A percentile compares a stretch with the other conserved stretches of the same genome.
phyloP scores from a whole-genome alignment of 2,888 invertebrate genomes.

The Protodeltote pygarga region DNA sequence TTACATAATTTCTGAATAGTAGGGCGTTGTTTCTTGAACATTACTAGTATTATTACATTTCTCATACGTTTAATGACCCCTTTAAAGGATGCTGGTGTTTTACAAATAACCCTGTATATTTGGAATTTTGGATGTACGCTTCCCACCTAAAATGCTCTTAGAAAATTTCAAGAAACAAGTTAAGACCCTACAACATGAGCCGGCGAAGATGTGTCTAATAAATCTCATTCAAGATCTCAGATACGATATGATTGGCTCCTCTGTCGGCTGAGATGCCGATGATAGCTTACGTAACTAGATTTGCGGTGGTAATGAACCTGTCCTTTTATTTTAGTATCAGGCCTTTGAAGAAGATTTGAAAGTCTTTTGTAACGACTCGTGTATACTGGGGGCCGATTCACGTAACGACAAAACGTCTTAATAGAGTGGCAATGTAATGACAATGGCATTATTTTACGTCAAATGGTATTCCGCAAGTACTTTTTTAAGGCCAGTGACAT shows the following conservation, averaged over 20 bases:
- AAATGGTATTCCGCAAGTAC: no score
- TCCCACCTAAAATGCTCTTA: background rate
- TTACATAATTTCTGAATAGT: constrained; percentile 61
- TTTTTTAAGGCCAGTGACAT: no score
- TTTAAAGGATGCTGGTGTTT: no score
- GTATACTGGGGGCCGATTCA: constrained; percentile 1
- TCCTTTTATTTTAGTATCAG: constrained; percentile 62
- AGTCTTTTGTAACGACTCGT: constrained; percentile 35
- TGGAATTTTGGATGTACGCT: no score
- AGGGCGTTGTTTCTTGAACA: constrained; percentile 42
- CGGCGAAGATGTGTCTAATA: constrained; percentile 74
- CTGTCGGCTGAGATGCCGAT: constrained; percentile 71
- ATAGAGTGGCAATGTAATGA: no score
- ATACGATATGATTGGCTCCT: constrained; percentile 71
- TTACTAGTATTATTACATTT: background rate
- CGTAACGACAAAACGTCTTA: no score
- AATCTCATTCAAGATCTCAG: constrained; percentile 83
- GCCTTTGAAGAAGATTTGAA: constrained; percentile 42
- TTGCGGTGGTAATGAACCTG: constrained; percentile 75
- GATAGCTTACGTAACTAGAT: constrained; percentile 74
- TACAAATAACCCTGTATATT: no score
- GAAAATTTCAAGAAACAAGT: no score
- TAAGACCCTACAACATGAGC: constrained; percentile 29
- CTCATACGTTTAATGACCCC: no score
- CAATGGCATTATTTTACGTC: no score